Percentiles rank a stretch among this genome's conserved stretches.
These are phyloP conservation scores for Caenorhabditis sinica DNA, from an alignment of 2,888 invertebrate genomes.

Conservation along the genomic window DNA sequence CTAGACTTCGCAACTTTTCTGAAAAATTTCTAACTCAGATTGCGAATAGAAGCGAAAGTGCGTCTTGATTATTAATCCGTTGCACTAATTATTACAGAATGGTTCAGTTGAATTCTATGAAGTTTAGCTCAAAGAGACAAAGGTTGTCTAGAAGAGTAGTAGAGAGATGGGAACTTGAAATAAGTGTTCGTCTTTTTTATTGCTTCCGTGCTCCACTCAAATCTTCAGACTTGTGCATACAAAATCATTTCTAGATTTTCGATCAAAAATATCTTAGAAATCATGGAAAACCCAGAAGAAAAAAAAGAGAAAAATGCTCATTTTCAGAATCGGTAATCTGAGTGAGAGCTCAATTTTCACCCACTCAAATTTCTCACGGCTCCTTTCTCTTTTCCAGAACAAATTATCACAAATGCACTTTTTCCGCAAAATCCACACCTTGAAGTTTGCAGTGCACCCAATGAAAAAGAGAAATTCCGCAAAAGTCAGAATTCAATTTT, in stretches of 20 bases:
- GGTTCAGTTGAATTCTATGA: too few relatives aligned
- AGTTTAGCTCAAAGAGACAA: too few relatives aligned
- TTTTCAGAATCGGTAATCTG: not conserved
- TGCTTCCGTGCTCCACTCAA: not conserved
- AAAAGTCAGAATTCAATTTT: conserved; percentile 37
- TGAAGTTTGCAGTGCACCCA: not conserved
- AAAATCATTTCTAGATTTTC: not conserved
- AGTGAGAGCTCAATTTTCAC: not conserved
- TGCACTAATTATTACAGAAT: too few relatives aligned
- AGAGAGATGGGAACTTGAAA: not conserved
- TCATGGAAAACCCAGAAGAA: not conserved
- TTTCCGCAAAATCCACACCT: not conserved
- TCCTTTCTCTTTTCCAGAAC: not conserved
- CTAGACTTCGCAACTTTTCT: not conserved
- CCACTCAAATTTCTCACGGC: conserved; percentile 48
- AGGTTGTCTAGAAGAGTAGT: too few relatives aligned
- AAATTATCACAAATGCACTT: conserved; percentile 42
- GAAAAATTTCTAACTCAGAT: not conserved
- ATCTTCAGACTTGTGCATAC: not conserved
- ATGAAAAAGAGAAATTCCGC: not conserved
- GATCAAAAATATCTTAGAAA: not conserved
- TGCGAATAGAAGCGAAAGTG: too few relatives aligned
- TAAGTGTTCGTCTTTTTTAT: conserved; percentile 19
- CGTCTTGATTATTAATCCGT: too few relatives aligned
- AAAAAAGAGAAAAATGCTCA: not conserved